Conservation (phyloP, 2,113 vertebrate genomes). For the Prunella fulvescens region DNA sequence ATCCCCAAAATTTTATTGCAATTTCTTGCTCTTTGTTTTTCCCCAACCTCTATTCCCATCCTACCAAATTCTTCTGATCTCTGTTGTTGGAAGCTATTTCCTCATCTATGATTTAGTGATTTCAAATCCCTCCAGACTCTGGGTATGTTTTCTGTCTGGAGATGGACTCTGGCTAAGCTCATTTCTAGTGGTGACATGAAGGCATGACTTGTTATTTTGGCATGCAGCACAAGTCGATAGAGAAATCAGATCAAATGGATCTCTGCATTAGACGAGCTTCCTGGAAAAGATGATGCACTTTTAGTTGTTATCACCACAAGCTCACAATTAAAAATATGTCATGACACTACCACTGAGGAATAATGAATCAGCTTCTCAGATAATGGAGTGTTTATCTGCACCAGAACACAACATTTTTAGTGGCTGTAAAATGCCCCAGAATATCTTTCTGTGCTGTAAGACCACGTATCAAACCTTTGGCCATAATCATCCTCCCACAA, state of each 20-base stretch:
- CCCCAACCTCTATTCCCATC: not conserved
- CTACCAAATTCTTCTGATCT: not conserved
- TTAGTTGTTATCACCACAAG: conserved; percentile 30
- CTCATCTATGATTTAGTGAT: not conserved
- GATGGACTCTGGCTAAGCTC: conserved; percentile 46
- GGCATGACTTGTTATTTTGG: conserved; percentile 54
- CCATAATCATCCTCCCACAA: not conserved
- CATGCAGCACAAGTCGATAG: conserved; percentile 11
- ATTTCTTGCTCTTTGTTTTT: not conserved
- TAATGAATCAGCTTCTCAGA: conserved; percentile 43
- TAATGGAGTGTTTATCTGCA: not conserved
- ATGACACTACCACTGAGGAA: conserved; percentile 10
- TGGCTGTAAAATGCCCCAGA: not conserved
- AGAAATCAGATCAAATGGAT: conserved; percentile 58
- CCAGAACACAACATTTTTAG: not conserved
- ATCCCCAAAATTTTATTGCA: not conserved
- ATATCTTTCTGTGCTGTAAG: not conserved
- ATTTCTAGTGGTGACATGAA: conserved; percentile 41
- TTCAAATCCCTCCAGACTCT: conserved; percentile 23
- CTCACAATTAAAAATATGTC: conserved; percentile 35
- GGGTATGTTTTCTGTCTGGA: conserved; percentile 48
- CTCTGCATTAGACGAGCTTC: conserved; percentile 24
- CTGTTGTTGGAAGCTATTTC: not conserved
- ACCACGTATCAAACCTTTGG: not conserved
- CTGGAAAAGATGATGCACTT: conserved; percentile 54